Percentiles rank a stretch among this genome's conserved stretches.
Conservation (phyloP, 1,140 invertebrate species). For the Drosophila guanche region DNA sequence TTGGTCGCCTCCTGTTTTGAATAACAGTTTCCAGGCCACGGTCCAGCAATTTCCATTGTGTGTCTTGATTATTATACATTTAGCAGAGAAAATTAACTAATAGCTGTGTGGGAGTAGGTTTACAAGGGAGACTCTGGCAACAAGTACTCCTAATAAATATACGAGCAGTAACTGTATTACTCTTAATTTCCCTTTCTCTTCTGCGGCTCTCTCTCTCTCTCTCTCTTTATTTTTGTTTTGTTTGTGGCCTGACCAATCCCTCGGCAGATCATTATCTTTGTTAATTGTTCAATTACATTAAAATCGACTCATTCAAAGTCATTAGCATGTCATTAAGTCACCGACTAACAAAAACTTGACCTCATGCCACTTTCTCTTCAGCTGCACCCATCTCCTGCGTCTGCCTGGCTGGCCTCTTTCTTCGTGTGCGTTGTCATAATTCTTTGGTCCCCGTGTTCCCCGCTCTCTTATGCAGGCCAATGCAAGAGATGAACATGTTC, state of each 20-base stretch:
- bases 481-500: slow-evolving; percentile 71
- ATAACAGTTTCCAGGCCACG: slow-evolving; percentile 16
- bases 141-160: no score
- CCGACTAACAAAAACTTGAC: slow-evolving; percentile 41
- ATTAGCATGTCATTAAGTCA: slow-evolving; percentile 73
- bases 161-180: no score
- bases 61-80: not conserved
- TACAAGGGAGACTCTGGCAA: no score
- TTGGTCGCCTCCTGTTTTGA: not conserved
- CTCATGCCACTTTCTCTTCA: slow-evolving; percentile 57
- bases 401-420: slow-evolving; percentile 10
- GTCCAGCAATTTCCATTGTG: slow-evolving; percentile 22
- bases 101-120: no score
- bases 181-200: slow-evolving; percentile 13
- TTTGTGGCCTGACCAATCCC: not conserved
- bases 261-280: slow-evolving; percentile 46
- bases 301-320: slow-evolving; percentile 51
- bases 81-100: not conserved
- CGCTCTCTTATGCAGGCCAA: slow-evolving; percentile 14
- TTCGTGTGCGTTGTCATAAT: slow-evolving; percentile 53
- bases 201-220: not conserved
- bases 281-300: slow-evolving; percentile 67
- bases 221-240: not conserved
- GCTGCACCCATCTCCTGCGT: slow-evolving; percentile 7
- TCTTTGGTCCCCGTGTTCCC: slow-evolving; percentile 21